Evolutionary conservation across 2,888 invertebrate genomes (phyloP).

Genomic region (Helicoverpa assulta): DNA sequence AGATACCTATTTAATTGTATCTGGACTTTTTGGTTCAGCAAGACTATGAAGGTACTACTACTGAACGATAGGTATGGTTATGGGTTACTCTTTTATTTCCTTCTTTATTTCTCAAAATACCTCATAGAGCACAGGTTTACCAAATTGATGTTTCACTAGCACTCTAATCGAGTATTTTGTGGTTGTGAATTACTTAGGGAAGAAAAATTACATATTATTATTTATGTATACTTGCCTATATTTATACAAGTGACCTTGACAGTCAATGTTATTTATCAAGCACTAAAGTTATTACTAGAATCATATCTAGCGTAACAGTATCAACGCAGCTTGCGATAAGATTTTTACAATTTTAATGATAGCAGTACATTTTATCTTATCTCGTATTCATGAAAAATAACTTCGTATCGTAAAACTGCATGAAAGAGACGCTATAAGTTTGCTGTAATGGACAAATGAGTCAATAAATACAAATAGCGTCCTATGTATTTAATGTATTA

Average conservation of each 20-base stretch:
- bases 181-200: no score
- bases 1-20: neutral
- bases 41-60: no score
- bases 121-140: no score
- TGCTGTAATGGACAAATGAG: constrained; percentile 4
- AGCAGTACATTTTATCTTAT: constrained; percentile 31
- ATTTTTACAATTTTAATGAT: constrained; percentile 35
- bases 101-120: neutral
- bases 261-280: constrained; percentile 25
- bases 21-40: no score
- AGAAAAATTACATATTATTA: no score
- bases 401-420: constrained; percentile 3
- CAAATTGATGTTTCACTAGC: neutral
- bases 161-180: no score
- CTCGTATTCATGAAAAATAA: constrained; percentile 21
- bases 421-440: constrained; percentile 8
- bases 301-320: constrained; percentile 22
- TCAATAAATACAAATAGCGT: neutral
- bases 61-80: no score
- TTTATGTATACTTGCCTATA: neutral
- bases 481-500: neutral
- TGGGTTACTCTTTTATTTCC: no score
- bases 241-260: constrained; percentile 23
- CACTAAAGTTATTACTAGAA: constrained; percentile 1
- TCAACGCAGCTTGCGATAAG: constrained; percentile 35